Evolutionary conservation across 2,113 vertebrate species (phyloP).

Genomic region (Bujurquina vittata): DNA sequence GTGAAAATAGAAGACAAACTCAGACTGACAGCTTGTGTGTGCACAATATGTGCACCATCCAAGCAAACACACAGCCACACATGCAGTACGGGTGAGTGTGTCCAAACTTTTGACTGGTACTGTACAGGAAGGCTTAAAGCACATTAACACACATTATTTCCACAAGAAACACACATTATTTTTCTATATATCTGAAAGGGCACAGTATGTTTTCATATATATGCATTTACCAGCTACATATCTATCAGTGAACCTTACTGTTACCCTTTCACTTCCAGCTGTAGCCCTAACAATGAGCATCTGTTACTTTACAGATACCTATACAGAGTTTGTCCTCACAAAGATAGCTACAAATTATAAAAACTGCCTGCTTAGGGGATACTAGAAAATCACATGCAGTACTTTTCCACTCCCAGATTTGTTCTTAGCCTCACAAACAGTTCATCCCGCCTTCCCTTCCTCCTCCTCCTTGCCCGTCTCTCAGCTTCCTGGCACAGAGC

Average conservation of each 20-base stretch:
- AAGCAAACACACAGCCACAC: background rate
- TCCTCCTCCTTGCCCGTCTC: conserved; percentile 2
- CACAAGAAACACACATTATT: background rate
- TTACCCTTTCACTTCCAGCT: background rate
- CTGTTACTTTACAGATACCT: background rate
- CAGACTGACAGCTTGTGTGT: background rate
- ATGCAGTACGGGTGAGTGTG: no score
- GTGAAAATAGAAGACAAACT: background rate
- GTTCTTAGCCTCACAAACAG: conserved; percentile 38
- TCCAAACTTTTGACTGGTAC: no score
- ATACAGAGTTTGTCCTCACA: conserved; percentile 19
- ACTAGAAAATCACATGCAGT: conserved; percentile 53
- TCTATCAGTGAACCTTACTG: accelerated
- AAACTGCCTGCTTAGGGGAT: conserved; percentile 10
- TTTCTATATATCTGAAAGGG: background rate
- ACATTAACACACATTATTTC: background rate
- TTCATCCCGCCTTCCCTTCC: conserved; percentile 39
- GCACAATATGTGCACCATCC: background rate
- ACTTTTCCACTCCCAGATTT: conserved; percentile 77
- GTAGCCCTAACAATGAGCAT: background rate
- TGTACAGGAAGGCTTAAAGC: background rate
- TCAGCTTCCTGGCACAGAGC: conserved; percentile 45
- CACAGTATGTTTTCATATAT: background rate
- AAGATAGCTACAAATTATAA: conserved; percentile 9
- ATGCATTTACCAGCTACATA: background rate